A percentile compares a stretch with the other conserved stretches of the same genome.
Evolutionary conservation across 2,113 vertebrate genomes (phyloP).

Genomic region (Oncorhynchus mykiss): DNA sequence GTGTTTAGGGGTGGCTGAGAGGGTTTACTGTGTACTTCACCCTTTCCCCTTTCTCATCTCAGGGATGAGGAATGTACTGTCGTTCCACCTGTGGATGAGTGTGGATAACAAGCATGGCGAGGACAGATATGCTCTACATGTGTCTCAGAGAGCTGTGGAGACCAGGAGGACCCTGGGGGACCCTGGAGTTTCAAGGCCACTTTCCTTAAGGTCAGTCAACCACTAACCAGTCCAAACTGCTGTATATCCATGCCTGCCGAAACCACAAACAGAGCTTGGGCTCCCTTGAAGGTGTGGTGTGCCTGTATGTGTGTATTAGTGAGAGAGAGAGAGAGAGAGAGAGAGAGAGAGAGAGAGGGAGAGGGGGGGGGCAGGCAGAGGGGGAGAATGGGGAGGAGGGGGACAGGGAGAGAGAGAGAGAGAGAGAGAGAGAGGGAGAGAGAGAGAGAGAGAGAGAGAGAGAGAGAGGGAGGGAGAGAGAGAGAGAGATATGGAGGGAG

Average conservation of each 20-base stretch:
- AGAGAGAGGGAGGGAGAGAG: background rate
- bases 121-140: conserved; percentile 31
- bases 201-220: background rate
- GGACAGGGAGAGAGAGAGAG: background rate
- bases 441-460: background rate
- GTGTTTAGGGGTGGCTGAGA: conserved; percentile 16
- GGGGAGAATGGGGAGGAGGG: too few relatives aligned
- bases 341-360: background rate
- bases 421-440: background rate
- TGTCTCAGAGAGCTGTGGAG: conserved; percentile 11
- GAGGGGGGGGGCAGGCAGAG: background rate
- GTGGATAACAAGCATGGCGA: conserved; percentile 36
- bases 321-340: background rate
- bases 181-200: background rate
- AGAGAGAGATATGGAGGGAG: background rate
- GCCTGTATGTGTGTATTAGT: background rate
- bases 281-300: too few relatives aligned
- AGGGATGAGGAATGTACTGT: conserved; percentile 32
- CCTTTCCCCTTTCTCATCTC: conserved; percentile 34
- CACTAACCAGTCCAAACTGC: background rate
- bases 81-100: conserved; percentile 42
- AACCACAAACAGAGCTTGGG: too few relatives aligned
- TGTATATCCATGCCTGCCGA: background rate
- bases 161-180: background rate
- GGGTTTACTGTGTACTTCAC: conserved; percentile 23